Evolutionary conservation across 2,797 vertebrate species (phyloP).

Genomic region (Sciaenops ocellatus): DNA sequence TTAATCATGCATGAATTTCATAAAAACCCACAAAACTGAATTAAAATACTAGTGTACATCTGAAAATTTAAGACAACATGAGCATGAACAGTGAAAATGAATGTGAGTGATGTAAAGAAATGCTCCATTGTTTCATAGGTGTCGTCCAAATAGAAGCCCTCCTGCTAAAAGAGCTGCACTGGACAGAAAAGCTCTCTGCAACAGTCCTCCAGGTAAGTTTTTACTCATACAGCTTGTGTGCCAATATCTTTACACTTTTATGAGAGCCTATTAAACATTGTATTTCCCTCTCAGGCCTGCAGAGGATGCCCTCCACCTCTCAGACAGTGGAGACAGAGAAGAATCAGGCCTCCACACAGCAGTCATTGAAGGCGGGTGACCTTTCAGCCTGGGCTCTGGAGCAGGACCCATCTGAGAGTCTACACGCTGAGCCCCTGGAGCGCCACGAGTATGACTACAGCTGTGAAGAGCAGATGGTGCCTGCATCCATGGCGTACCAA

Average conservation of each 20-base stretch:
- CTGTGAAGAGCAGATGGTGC: conserved; percentile 85
- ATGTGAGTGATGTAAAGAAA: background rate
- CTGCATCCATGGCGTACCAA: conserved; percentile 72
- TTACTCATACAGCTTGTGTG: background rate
- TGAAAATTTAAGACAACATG: too few species aligned
- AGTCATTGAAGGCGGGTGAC: conserved; percentile 59
- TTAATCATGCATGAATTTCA: too few species aligned
- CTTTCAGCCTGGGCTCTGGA: conserved; percentile 74
- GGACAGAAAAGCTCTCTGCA: conserved; percentile 26
- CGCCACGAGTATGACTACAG: conserved; percentile 76
- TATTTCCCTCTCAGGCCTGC: conserved; percentile 74
- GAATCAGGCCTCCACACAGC: conserved; percentile 40
- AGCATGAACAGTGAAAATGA: background rate
- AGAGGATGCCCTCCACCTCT: conserved; percentile 75
- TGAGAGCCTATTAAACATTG: conserved; percentile 22
- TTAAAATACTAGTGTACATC: too few species aligned
- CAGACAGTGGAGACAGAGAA: conserved; percentile 42
- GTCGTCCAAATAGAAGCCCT: conserved; percentile 59
- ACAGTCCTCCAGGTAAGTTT: conserved; percentile 54
- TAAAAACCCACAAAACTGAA: too few species aligned
- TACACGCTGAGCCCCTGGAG: conserved; percentile 69
- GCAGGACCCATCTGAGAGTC: conserved; percentile 68
- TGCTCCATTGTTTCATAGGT: conserved; percentile 38
- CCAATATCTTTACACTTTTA: background rate
- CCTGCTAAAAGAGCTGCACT: conserved; percentile 52